Evolutionary conservation across 2,797 vertebrate genomes (phyloP), one percentile per base, ranked within the genome.

Genomic region (Staurois parvus): DNA sequence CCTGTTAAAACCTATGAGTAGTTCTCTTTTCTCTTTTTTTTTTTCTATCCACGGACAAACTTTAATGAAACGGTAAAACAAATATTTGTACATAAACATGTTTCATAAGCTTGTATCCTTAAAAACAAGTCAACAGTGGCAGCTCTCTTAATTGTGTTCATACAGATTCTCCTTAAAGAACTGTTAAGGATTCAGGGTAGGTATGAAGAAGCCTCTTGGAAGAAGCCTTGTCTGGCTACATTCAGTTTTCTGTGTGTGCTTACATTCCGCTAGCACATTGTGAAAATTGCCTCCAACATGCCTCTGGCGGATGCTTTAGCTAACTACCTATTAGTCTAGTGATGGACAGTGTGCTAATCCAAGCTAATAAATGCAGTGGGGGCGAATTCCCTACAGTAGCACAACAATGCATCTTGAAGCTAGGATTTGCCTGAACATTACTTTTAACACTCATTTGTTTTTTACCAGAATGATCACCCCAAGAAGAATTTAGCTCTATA

Each of bases 301-400:
- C 74, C 30, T 62, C 30, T 78, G 59, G n/a, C 34, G 37, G 13
- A 66, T 32, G 73, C 28, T 56, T 42, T 56, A 21, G 76, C 76
- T 42, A 78, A 66, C 59, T 78, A 32, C n/a, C 30, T n/a, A 66
- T 78, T 78, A 78, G 59, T 78, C 12, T 37, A 42, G 28, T 78
- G 76, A 66, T 66, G 34, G 59, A 66, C 76, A 66, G 59, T 77
- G 52, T n/a, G 26, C 34, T 30, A 21, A 30, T 70, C 19, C 32
- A 66, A 9, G 8, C 32, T 42, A 66, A 73, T 73, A 73, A 26
- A 73, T 28, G 72, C 24, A 24, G 34, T 40, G 37, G 59, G 52
- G n/a, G 59, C 40, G 64, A 66, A 78, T 66, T 77, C 32, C 32
- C 13, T 8, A 12, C 11, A n/a, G 34, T 1, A 42, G 26, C 34